phyloP scores from a whole-genome alignment of 2,113 vertebrate genomes.

The Cyprinodon tularosa region DNA sequence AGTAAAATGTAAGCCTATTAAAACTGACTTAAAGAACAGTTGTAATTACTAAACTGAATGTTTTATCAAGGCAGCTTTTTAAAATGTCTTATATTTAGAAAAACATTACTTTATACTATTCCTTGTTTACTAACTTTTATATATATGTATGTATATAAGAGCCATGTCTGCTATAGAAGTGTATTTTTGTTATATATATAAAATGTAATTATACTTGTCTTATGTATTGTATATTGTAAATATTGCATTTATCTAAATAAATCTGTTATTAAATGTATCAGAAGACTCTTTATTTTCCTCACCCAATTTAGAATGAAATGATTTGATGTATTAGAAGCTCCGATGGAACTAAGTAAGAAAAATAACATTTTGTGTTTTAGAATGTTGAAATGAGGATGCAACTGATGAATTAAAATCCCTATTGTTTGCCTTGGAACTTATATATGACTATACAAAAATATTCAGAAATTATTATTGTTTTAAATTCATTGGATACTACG shows the following conservation, averaged over 20 bases:
- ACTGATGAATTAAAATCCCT: not conserved
- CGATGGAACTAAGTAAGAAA: not conserved
- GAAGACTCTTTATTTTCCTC: not conserved
- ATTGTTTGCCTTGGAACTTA: too few species aligned
- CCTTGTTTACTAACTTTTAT: slow-evolving; percentile 26
- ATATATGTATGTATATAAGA: slow-evolving; percentile 21
- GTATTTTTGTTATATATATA: slow-evolving; percentile 58
- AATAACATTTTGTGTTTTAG: not conserved
- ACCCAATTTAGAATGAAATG: not conserved
- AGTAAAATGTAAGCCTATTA: slow-evolving; percentile 51
- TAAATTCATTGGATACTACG: too few species aligned
- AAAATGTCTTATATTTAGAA: slow-evolving; percentile 45
- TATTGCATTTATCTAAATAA: slow-evolving; percentile 71
- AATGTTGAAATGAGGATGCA: not conserved
- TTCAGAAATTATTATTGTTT: too few species aligned
- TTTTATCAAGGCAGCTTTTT: slow-evolving; percentile 68
- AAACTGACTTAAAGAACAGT: slow-evolving; percentile 59
- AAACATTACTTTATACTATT: slow-evolving; percentile 32
- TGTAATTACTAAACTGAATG: slow-evolving; percentile 54
- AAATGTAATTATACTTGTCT: slow-evolving; percentile 39
- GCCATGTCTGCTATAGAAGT: slow-evolving; percentile 31
- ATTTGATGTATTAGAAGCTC: not conserved
- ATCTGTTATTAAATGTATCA: slow-evolving; percentile 40
- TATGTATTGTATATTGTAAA: slow-evolving; percentile 56
- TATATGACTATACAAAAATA: too few species aligned